Conservation (phyloP, 2,113 vertebrate species). For the Rana temporaria region DNA sequence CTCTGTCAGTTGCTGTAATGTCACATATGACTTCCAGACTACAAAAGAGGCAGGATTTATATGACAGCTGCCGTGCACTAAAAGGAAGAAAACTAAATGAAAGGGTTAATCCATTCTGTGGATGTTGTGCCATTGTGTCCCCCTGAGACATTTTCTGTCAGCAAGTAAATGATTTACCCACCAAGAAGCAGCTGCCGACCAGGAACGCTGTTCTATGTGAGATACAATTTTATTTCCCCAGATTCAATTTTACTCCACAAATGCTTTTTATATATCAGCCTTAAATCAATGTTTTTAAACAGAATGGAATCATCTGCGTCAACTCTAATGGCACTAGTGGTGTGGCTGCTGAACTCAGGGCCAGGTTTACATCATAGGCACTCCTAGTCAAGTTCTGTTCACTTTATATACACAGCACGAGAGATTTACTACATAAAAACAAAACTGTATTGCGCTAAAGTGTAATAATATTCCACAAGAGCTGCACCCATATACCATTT, state of each 20-base stretch:
- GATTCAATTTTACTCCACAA: not conserved
- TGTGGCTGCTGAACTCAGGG: conserved; percentile 10
- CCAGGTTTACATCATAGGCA: not conserved
- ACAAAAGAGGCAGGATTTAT: conserved; percentile 22
- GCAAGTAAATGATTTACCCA: not conserved
- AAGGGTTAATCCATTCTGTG: conserved; percentile 36
- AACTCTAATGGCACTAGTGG: not conserved
- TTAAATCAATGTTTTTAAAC: not conserved
- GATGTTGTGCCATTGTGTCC: too few relatives aligned
- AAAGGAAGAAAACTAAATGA: not conserved
- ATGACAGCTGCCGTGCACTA: conserved; percentile 31
- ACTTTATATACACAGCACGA: too few relatives aligned
- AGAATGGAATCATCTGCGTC: not conserved
- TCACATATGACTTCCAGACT: not conserved
- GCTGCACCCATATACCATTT: too few relatives aligned
- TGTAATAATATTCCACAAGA: too few relatives aligned
- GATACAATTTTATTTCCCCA: not conserved
- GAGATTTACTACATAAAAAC: too few relatives aligned
- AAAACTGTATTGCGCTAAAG: too few relatives aligned
- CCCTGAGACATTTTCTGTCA: too few relatives aligned
- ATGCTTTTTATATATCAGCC: not conserved
- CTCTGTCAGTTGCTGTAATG: conserved; percentile 20
- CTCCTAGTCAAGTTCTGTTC: not conserved
- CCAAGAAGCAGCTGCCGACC: conserved; percentile 34
- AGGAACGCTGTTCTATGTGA: not conserved